Percentiles rank a stretch among this genome's conserved stretches.
Evolutionary conservation across 2,113 vertebrate genomes (phyloP).

Genomic region (Rhabdornis inornatus): DNA sequence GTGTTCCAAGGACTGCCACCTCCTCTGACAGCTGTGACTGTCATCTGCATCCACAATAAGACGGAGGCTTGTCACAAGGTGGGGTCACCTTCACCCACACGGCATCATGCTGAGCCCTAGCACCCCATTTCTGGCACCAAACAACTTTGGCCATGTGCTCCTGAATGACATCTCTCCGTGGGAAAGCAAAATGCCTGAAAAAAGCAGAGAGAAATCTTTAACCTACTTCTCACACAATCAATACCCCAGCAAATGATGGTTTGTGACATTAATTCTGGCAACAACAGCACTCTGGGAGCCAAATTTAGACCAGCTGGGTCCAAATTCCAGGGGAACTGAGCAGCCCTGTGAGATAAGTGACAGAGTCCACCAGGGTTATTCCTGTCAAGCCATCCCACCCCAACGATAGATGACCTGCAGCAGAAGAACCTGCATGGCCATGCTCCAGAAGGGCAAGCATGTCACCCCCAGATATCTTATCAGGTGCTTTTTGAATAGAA

Average conservation of each 20-base stretch:
- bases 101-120: neutral
- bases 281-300: neutral
- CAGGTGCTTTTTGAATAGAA: neutral
- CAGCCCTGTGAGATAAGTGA: neutral
- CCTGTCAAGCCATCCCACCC: neutral
- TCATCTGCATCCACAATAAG: neutral
- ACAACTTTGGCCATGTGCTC: neutral
- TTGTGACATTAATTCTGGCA: neutral
- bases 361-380: neutral
- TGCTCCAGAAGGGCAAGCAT: neutral
- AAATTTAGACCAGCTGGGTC: neutral
- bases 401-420: neutral
- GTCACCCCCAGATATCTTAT: neutral
- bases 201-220: neutral
- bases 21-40: neutral
- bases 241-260: neutral
- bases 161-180: fast-evolving
- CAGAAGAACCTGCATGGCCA: neutral
- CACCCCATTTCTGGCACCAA: neutral
- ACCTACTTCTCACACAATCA: neutral
- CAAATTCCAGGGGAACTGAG: conserved; percentile 10
- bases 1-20: neutral
- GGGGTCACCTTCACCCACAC: neutral
- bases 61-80: neutral
- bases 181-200: neutral